Conservation (phyloP, 2,888 invertebrate species). For the Cordilura impudica region DNA sequence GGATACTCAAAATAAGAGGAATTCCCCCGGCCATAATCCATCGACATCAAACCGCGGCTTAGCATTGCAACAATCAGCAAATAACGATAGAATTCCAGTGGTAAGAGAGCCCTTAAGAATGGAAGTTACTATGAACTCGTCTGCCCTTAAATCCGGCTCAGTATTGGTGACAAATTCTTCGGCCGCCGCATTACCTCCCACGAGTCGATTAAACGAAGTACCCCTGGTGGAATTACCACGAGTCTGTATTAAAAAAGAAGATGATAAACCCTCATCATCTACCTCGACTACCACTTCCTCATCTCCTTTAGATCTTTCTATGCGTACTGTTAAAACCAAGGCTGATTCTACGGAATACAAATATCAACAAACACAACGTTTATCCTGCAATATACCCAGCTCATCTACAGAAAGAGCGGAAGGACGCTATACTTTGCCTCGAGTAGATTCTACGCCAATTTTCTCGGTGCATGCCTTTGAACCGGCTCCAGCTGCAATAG, state of each 20-base stretch:
- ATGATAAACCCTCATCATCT: conserved; percentile 45
- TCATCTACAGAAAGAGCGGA: conserved; percentile 49
- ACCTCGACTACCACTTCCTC: conserved; percentile 38
- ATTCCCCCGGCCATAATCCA: conserved; percentile 8
- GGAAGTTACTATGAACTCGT: neutral
- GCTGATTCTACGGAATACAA: conserved; percentile 88
- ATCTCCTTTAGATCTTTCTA: conserved; percentile 91
- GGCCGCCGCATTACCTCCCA: conserved; percentile 15
- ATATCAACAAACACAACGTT: conserved; percentile 63
- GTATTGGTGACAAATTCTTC: conserved; percentile 22
- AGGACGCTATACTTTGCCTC: conserved; percentile 80
- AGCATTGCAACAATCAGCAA: neutral
- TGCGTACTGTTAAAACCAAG: conserved; percentile 91
- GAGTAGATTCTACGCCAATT: conserved; percentile 89
- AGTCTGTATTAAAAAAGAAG: conserved; percentile 43
- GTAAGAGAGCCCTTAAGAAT: neutral
- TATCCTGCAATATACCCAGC: conserved; percentile 34
- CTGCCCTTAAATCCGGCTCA: neutral
- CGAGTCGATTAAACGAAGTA: conserved; percentile 33
- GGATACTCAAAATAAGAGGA: conserved; percentile 62
- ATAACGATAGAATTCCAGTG: conserved; percentile 1
- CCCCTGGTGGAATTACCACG: conserved; percentile 39
- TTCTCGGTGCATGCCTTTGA: conserved; percentile 78
- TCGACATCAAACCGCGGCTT: neutral
- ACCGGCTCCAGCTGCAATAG: conserved; percentile 14